These are phyloP conservation scores for Alosa alosa DNA, from an alignment of 2,113 vertebrate genomes.

Conservation along the genomic window DNA sequence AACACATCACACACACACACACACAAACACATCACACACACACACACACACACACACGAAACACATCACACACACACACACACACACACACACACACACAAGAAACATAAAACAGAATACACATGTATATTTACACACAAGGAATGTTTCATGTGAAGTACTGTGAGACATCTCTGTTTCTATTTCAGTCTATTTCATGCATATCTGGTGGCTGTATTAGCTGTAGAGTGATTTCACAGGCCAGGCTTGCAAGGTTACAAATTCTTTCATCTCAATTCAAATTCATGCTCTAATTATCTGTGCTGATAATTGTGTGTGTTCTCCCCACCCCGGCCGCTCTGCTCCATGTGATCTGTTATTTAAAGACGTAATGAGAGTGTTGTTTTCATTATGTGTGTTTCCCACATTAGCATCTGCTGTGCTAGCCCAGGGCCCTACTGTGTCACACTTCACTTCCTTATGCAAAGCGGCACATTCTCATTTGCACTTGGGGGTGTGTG, in stretches of 20 bases:
- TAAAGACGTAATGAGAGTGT: not conserved
- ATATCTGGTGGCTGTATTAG: no score
- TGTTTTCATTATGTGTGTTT: not conserved
- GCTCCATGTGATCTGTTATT: not conserved
- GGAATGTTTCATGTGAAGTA: no score
- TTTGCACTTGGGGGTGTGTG: no score
- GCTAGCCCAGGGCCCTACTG: not conserved
- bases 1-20: not conserved
- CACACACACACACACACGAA: conserved; percentile 9
- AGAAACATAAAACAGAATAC: not conserved
- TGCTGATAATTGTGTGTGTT: not conserved
- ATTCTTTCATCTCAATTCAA: not conserved
- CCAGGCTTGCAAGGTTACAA: not conserved
- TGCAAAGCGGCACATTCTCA: not conserved
- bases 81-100: not conserved
- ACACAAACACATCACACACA: not conserved
- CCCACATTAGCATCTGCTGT: not conserved
- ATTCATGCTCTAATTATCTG: not conserved
- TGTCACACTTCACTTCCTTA: conserved; percentile 2
- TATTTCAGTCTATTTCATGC: no score
- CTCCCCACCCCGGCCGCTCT: not conserved
- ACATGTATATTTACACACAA: not conserved
- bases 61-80: not conserved
- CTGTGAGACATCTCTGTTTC: no score
- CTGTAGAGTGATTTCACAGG: not conserved